These are phyloP conservation scores for Schizotus pectinicornis DNA, from an alignment of 2,888 invertebrate genomes.

Conservation along the genomic window DNA sequence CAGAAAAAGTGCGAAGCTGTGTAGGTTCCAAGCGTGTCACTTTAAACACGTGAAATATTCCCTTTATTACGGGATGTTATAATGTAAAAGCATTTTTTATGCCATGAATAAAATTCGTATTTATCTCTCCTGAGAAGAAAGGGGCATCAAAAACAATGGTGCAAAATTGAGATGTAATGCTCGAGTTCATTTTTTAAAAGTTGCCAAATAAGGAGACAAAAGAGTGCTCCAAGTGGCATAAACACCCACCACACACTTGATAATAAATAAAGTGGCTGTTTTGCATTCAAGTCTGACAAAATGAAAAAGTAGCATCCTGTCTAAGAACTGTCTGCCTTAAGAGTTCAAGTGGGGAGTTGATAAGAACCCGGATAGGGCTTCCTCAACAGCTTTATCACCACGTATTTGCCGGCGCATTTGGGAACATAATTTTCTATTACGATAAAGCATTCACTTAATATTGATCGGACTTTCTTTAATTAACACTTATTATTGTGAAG, in stretches of 20 bases:
- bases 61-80: constrained; percentile 18
- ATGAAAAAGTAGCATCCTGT: constrained; percentile 39
- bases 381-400: constrained; percentile 32
- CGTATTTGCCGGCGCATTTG: constrained; percentile 26
- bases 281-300: constrained; percentile 36
- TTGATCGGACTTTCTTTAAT: no score
- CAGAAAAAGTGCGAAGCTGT: no score
- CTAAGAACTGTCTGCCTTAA: constrained; percentile 40
- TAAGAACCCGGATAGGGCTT: constrained; percentile 37
- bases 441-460: constrained; percentile 15
- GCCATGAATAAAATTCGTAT: constrained; percentile 26
- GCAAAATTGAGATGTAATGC: constrained; percentile 18
- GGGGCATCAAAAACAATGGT: constrained; percentile 8
- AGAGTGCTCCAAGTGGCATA: constrained; percentile 17
- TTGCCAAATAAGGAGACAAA: constrained; percentile 20
- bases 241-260: constrained; percentile 22
- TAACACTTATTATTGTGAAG: no score
- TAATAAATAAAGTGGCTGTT: constrained; percentile 28
- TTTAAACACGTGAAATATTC: constrained; percentile 1
- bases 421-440: constrained; percentile 3
- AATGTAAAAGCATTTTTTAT: constrained; percentile 21
- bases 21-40: no score
- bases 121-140: constrained; percentile 13
- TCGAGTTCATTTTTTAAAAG: constrained; percentile 13
- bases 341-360: constrained; percentile 43